phyloP scores from a whole-genome alignment of 2,888 invertebrate genomes.

The Dryococelus australis region DNA sequence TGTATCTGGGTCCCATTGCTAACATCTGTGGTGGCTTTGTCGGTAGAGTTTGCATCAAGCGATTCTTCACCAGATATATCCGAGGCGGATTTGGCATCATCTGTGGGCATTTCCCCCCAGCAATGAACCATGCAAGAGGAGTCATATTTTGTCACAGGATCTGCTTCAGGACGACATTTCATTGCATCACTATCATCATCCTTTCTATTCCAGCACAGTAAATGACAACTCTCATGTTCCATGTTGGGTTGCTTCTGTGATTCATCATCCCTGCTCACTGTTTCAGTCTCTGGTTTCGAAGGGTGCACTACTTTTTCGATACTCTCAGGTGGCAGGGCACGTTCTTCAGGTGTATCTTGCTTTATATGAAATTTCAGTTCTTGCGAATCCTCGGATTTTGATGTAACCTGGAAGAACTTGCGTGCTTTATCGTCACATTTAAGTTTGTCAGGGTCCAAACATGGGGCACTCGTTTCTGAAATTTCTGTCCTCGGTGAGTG shows the following conservation, averaged over 20 bases:
- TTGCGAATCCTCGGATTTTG: not conserved
- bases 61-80: not conserved
- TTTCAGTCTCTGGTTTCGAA: not conserved
- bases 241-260: not conserved
- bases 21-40: not conserved
- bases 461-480: no score
- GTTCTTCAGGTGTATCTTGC: not conserved
- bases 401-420: not conserved
- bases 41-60: not conserved
- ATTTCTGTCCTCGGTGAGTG: no score
- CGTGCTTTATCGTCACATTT: not conserved
- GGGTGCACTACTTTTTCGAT: not conserved
- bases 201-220: not conserved
- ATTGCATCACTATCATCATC: not conserved
- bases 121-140: not conserved
- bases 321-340: not conserved
- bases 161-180: not conserved
- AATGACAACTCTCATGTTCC: not conserved
- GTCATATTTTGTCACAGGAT: not conserved
- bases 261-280: not conserved
- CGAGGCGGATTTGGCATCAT: not conserved
- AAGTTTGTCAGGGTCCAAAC: no score
- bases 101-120: not conserved
- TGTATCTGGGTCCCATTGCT: not conserved
- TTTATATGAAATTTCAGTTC: not conserved